These are phyloP conservation scores for Epizoanthus illoricatus DNA, from an alignment of 92 coral and sea anemone genomes.

Conservation along the genomic window DNA sequence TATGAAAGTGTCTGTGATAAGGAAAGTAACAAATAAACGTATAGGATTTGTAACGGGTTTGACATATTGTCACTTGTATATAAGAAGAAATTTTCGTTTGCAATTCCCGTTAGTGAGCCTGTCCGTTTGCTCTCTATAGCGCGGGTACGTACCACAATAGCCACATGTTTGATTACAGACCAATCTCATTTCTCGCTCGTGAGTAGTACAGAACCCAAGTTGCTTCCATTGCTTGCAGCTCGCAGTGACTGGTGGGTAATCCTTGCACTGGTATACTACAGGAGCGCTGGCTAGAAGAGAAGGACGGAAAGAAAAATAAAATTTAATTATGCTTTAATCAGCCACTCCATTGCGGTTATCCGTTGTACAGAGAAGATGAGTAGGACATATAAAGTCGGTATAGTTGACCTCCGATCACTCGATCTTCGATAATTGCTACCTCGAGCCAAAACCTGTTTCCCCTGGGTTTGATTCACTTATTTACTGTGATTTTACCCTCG, in stretches of 20 bases:
- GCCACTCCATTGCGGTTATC: not conserved
- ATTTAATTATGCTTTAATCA: not conserved
- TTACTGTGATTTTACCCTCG: too few species aligned
- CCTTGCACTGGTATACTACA: conserved; percentile 47
- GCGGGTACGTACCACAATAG: conserved; percentile 58
- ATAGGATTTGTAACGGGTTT: too few species aligned
- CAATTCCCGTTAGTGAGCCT: too few species aligned
- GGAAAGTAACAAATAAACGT: not conserved
- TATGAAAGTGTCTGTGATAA: too few species aligned
- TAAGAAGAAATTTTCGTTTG: too few species aligned
- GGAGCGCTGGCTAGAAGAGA: conserved; percentile 33
- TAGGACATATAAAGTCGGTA: too few species aligned
- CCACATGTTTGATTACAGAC: conserved; percentile 75
- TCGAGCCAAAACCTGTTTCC: too few species aligned
- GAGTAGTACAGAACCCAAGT: conserved; percentile 84
- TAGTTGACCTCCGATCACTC: too few species aligned
- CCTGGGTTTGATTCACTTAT: too few species aligned
- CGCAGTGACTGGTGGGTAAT: conserved; percentile 61
- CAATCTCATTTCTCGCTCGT: conserved; percentile 82
- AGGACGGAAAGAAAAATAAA: not conserved
- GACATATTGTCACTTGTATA: not conserved
- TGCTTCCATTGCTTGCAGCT: conserved; percentile 83
- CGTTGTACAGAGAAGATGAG: too few species aligned
- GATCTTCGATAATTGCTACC: too few species aligned
- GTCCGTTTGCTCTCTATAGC: not conserved